A percentile compares a stretch with the other conserved stretches of the same genome.
Conservation (phyloP, 2,113 vertebrate genomes). For the Rhinichthys klamathensis region DNA sequence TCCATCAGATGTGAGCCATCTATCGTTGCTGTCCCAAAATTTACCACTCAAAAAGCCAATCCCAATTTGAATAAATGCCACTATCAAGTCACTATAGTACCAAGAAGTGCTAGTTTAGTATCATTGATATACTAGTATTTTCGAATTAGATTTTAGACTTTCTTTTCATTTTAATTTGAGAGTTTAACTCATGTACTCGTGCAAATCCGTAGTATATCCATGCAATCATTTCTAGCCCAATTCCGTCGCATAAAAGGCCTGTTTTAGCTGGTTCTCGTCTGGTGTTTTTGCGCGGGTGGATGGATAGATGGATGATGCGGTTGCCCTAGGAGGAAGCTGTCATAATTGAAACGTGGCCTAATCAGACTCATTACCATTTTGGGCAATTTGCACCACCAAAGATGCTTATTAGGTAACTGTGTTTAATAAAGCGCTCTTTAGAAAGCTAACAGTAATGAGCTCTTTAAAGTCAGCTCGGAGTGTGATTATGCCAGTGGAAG, state of each 20-base stretch:
- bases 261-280: neutral
- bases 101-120: too few relatives aligned
- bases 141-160: too few relatives aligned
- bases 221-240: slow-evolving; percentile 70
- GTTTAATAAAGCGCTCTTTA: slow-evolving; percentile 99
- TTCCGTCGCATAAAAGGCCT: slow-evolving; percentile 80
- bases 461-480: slow-evolving; percentile 98
- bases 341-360: slow-evolving; percentile 99
- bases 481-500: slow-evolving; percentile 92
- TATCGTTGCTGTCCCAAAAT: too few relatives aligned
- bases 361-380: slow-evolving; percentile 99
- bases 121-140: too few relatives aligned
- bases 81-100: neutral
- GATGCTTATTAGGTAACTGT: slow-evolving; percentile 99
- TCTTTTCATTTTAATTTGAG: too few relatives aligned
- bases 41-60: too few relatives aligned
- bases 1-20: too few relatives aligned
- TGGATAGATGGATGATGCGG: slow-evolving; percentile 39
- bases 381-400: slow-evolving; percentile 98
- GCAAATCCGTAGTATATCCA: neutral
- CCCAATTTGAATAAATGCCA: too few relatives aligned
- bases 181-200: too few relatives aligned
- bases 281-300: slow-evolving; percentile 32
- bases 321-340: slow-evolving; percentile 77
- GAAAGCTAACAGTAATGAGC: slow-evolving; percentile 99